These are phyloP conservation scores for Lophotriccus pileatus DNA, from an alignment of 2,797 vertebrate genomes.

Conservation along the genomic window DNA sequence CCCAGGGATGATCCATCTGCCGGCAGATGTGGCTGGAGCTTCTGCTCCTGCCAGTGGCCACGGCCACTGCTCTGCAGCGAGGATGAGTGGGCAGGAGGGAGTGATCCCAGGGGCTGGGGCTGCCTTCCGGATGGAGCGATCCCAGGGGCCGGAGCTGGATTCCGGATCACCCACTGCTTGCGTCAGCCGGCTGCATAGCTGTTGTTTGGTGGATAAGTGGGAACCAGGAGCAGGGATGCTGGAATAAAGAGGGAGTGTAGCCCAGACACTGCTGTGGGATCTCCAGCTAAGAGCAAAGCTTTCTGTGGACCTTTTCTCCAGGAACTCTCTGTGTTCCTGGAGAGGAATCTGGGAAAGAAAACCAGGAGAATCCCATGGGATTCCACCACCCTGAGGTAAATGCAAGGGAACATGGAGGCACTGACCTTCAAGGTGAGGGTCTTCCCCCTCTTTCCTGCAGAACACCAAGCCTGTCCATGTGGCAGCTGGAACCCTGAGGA, in stretches of 20 bases:
- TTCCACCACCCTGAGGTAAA: accelerated
- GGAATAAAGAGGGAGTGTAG: neutral
- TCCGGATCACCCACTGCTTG: neutral
- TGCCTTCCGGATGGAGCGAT: neutral
- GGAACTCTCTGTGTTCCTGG: neutral
- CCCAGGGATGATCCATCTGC: neutral
- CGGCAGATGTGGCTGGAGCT: neutral
- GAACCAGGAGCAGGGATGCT: accelerated
- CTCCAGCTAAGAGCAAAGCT: neutral
- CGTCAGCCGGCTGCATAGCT: neutral
- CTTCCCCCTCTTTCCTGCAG: neutral
- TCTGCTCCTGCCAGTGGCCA: neutral
- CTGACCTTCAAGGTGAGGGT: neutral
- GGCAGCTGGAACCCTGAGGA: neutral
- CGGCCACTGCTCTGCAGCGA: neutral
- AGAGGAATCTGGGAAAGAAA: neutral
- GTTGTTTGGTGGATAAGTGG: neutral
- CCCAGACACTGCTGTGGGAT: neutral
- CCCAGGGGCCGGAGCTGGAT: neutral
- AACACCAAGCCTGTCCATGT: neutral
- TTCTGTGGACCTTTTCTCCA: neutral
- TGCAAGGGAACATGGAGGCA: accelerated
- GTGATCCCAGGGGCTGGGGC: neutral
- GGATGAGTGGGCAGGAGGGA: constrained; percentile 36
- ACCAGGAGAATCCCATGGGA: neutral